A percentile compares a stretch with the other conserved stretches of the same genome.
phyloP scores from a whole-genome alignment of 2,797 vertebrate species.

The Enteromius radiatus region DNA sequence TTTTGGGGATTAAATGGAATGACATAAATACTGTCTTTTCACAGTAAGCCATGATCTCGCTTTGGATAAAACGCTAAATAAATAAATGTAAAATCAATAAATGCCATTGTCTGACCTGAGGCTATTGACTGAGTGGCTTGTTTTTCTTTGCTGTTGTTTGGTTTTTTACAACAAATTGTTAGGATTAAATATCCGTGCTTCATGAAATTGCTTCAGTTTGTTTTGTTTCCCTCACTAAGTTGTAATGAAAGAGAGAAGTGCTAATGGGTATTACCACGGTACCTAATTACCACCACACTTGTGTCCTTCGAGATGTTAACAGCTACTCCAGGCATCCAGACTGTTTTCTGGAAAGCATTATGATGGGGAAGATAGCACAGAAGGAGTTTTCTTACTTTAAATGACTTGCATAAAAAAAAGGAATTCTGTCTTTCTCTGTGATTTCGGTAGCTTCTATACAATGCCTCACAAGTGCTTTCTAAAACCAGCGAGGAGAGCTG shows the following conservation, averaged over 20 bases:
- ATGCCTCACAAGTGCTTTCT: neutral
- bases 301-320: slow-evolving; percentile 9
- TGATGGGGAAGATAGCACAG: neutral
- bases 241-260: slow-evolving; percentile 25
- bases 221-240: slow-evolving; percentile 13
- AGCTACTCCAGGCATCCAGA: neutral
- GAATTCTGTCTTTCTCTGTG: neutral
- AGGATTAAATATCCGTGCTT: slow-evolving; percentile 9
- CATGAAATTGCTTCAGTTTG: slow-evolving; percentile 24
- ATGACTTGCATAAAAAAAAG: neutral
- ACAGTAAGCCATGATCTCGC: neutral
- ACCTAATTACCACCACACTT: slow-evolving; percentile 25
- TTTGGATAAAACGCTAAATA: slow-evolving; percentile 23
- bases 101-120: slow-evolving; percentile 21
- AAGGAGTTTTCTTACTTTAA: neutral
- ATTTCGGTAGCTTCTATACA: slow-evolving; percentile 5
- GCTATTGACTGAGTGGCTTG: neutral
- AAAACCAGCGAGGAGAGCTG: neutral
- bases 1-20: slow-evolving; percentile 21
- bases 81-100: slow-evolving; percentile 21
- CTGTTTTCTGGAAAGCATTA: slow-evolving; percentile 7
- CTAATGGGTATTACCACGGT: slow-evolving; percentile 19
- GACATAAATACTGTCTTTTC: neutral
- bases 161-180: slow-evolving; percentile 6
- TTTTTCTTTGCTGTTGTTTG: neutral